A percentile compares a stretch with the other conserved stretches of the same genome.
These are phyloP conservation scores for Myiotriccus ornatus DNA, from an alignment of 2,797 vertebrate species.

Conservation along the genomic window DNA sequence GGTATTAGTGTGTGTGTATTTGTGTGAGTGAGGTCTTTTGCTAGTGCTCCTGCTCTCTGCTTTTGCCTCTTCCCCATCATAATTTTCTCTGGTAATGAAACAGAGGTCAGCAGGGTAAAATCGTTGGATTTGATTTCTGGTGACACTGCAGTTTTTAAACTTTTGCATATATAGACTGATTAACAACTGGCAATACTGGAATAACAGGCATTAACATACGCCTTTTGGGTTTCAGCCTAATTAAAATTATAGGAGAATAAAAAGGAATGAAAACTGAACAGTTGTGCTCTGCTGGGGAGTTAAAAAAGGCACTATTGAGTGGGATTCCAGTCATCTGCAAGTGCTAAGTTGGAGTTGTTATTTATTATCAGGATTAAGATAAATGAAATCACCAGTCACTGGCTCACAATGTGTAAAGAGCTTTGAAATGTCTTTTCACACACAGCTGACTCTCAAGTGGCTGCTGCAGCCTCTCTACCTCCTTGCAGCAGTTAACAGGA, in stretches of 20 bases:
- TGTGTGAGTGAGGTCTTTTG: neutral
- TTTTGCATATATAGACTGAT: neutral
- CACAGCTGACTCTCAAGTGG: neutral
- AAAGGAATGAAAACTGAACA: neutral
- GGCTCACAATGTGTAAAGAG: constrained; percentile 27
- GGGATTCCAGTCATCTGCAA: neutral
- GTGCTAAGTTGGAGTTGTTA: neutral
- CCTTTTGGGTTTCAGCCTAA: neutral
- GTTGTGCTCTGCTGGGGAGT: neutral
- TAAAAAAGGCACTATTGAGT: neutral
- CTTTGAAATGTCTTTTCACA: neutral
- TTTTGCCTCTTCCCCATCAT: neutral
- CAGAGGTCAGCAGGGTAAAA: neutral
- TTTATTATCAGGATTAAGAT: constrained; percentile 47
- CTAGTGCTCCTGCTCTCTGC: neutral
- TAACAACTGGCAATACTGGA: neutral
- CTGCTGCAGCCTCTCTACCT: neutral
- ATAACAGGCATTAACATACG: neutral
- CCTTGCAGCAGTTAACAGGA: neutral
- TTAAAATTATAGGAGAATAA: neutral
- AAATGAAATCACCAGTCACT: constrained; percentile 60
- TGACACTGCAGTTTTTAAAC: neutral
- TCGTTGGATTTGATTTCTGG: neutral
- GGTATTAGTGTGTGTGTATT: neutral
- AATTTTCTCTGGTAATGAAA: neutral